A percentile compares a stretch with the other conserved stretches of the same genome.
Conservation (phyloP, 2,888 invertebrate species). For the Coleophora flavipennella region DNA sequence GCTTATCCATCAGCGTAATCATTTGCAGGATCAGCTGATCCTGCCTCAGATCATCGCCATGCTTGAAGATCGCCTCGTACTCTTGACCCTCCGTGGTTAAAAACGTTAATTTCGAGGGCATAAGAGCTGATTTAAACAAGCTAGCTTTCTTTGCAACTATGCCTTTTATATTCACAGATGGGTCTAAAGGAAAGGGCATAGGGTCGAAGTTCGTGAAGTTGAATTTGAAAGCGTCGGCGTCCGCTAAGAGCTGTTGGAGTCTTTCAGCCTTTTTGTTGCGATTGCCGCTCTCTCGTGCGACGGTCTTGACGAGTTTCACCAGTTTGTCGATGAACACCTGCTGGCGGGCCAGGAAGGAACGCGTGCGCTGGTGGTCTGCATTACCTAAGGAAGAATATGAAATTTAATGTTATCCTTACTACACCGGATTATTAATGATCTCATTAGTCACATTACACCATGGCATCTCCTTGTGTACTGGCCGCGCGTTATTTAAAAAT, state of each 20-base stretch:
- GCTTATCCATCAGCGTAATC: slow-evolving; percentile 97
- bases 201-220: slow-evolving; percentile 94
- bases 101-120: slow-evolving; percentile 94
- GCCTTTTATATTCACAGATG: slow-evolving; percentile 88
- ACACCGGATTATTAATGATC: too few relatives aligned
- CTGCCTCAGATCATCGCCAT: slow-evolving; percentile 97
- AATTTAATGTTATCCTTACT: too few relatives aligned
- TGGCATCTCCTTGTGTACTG: too few relatives aligned
- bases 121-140: slow-evolving; percentile 95
- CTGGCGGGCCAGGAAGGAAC: slow-evolving; percentile 85
- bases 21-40: slow-evolving; percentile 98
- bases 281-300: slow-evolving; percentile 92
- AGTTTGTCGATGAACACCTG: slow-evolving; percentile 93
- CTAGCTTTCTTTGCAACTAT: slow-evolving; percentile 92
- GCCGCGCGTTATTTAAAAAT: too few relatives aligned
- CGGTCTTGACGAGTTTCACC: slow-evolving; percentile 88
- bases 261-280: slow-evolving; percentile 93
- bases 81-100: slow-evolving; percentile 84
- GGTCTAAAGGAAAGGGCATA: slow-evolving; percentile 95
- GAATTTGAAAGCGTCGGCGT: slow-evolving; percentile 85
- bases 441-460: too few relatives aligned
- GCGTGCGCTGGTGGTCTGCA: slow-evolving; percentile 80
- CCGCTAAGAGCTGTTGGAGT: slow-evolving; percentile 86
- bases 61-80: slow-evolving; percentile 97
- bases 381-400: slow-evolving; percentile 58